These are phyloP conservation scores for Parochlus steinenii DNA, from an alignment of 2,888 invertebrate genomes.

Conservation along the genomic window DNA sequence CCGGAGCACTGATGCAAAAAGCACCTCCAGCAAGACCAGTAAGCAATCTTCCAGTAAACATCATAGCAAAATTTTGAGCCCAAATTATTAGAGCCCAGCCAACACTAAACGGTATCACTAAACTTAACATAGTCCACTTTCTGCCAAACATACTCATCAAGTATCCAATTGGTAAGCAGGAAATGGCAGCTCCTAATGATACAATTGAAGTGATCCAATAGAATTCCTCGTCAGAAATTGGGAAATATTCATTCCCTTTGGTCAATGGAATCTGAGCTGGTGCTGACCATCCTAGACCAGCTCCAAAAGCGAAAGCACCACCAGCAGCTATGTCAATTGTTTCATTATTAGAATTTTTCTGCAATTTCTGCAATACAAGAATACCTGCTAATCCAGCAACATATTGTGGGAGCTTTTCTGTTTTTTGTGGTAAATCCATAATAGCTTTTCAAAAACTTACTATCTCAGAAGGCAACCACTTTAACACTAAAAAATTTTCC, in stretches of 20 bases:
- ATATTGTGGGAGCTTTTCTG: too few species aligned
- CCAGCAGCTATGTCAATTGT: too few species aligned
- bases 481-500: too few species aligned
- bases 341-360: too few species aligned
- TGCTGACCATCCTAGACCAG: conserved; percentile 6
- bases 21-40: conserved; percentile 59
- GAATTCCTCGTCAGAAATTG: conserved; percentile 30
- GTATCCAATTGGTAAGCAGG: conserved; percentile 47
- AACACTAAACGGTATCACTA: conserved; percentile 42
- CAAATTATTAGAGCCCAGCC: conserved; percentile 55
- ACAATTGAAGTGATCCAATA: conserved; percentile 49
- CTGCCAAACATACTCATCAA: conserved; percentile 46
- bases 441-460: too few species aligned
- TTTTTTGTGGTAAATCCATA: too few species aligned
- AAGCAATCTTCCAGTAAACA: conserved; percentile 49
- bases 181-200: conserved; percentile 44
- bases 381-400: too few species aligned
- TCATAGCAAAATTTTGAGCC: conserved; percentile 40
- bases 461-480: too few species aligned
- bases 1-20: conserved; percentile 56
- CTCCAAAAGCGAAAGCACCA: too few species aligned
- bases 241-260: conserved; percentile 34
- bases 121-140: conserved; percentile 43
- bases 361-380: too few species aligned
- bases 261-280: conserved; percentile 1